Evolutionary conservation across 30 jellyfish, hydroid and myxozoan species (phyloP).

Genomic region (Catostylus mosaicus): DNA sequence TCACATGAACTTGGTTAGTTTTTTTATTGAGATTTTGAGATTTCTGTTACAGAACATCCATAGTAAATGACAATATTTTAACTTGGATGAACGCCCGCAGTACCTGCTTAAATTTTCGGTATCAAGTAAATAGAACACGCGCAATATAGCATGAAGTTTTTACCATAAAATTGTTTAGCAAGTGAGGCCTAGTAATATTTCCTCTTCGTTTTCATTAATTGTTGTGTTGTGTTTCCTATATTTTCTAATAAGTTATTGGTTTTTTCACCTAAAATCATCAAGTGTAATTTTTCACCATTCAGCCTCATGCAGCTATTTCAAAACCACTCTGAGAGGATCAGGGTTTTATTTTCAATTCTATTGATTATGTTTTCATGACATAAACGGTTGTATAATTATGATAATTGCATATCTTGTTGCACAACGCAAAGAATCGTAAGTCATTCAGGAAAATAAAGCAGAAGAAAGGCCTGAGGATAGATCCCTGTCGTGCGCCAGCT

Average conservation of each 20-base stretch:
- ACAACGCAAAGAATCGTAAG: neutral
- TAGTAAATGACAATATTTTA: slow-evolving; percentile 8
- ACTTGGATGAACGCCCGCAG: slow-evolving; percentile 37
- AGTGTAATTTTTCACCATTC: slow-evolving; percentile 16
- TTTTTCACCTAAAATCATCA: slow-evolving; percentile 42
- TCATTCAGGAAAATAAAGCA: slow-evolving; percentile 3
- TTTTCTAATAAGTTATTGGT: slow-evolving; percentile 11
- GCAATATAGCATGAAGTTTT: slow-evolving; percentile 17
- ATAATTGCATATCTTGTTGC: slow-evolving; percentile 11
- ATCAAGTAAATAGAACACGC: slow-evolving; percentile 10
- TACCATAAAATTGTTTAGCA: slow-evolving; percentile 27
- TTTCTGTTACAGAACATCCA: slow-evolving; percentile 6
- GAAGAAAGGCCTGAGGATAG: neutral
- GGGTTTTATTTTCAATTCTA: slow-evolving; percentile 3
- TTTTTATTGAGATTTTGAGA: too few species aligned
- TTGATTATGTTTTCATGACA: slow-evolving; percentile 13
- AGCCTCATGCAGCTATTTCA: slow-evolving; percentile 10
- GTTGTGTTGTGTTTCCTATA: slow-evolving; percentile 43
- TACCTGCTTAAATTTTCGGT: slow-evolving; percentile 13
- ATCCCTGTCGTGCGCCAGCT: slow-evolving; percentile 9
- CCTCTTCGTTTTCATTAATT: slow-evolving; percentile 24
- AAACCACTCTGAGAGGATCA: neutral
- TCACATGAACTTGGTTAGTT: slow-evolving; percentile 3
- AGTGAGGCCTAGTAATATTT: slow-evolving; percentile 22
- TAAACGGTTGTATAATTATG: too few species aligned